Evolutionary conservation across 2,797 vertebrate species (phyloP).

Genomic region (Danio choprae): DNA sequence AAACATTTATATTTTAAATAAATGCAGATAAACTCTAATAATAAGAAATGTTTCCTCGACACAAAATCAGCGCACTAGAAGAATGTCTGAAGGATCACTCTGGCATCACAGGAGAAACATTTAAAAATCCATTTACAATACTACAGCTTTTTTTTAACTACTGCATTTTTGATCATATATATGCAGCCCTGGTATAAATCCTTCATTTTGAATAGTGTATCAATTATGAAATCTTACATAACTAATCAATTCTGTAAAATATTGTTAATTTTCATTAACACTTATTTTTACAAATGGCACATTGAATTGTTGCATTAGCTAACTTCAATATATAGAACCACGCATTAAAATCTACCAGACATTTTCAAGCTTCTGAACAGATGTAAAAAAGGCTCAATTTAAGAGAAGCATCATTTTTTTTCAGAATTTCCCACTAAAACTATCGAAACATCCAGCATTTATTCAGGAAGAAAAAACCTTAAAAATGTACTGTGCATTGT

Average conservation of each 20-base stretch:
- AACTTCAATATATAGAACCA: neutral
- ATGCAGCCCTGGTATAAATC: neutral
- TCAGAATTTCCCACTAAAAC: neutral
- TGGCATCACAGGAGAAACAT: too few relatives aligned
- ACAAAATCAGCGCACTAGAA: neutral
- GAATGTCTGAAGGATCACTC: neutral
- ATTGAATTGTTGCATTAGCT: neutral
- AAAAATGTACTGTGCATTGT: too few relatives aligned
- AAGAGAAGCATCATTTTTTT: neutral
- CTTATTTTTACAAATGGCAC: too few relatives aligned
- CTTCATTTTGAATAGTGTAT: neutral
- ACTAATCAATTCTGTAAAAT: neutral
- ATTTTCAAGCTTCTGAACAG: neutral
- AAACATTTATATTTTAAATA: neutral
- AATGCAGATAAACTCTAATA: neutral
- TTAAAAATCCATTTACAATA: neutral
- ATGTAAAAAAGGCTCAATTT: neutral
- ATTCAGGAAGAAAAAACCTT: neutral
- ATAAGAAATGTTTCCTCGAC: neutral
- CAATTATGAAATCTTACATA: neutral
- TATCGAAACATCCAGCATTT: neutral
- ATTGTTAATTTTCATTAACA: neutral
- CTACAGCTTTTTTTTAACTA: neutral
- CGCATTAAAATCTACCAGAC: neutral
- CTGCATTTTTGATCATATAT: neutral